Base-by-base conservation (phyloP, 2,113 vertebrate species). In the Pseudopipra pipra region DNA sequence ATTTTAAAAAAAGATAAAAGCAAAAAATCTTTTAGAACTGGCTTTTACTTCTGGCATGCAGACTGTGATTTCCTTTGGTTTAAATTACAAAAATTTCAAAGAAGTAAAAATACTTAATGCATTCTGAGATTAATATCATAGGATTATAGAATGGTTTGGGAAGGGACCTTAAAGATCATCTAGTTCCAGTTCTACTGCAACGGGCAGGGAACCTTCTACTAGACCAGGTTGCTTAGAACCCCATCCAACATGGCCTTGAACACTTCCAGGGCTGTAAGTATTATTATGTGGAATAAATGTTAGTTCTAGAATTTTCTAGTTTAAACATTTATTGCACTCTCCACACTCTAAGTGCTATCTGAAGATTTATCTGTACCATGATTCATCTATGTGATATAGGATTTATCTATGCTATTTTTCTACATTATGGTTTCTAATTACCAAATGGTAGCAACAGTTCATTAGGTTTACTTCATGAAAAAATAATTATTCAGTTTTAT, bases 1-100 rank as follows among this genome's bases (percentile, higher is more conserved):
- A 12, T 92, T 55, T 77, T 67, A 54, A 75, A 87, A 55, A 92
- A 90, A 82, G 54, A 66, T 74, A 97, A 89, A 68, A 68, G 71
- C 71, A 81, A 54, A 80, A 87, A 27, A 21, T 51, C 58, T 85
- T 95, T 85, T 80, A 78, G 46, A 41, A 28, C 23, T 74, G 28
- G 41, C 23, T 82, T 92, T 79, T 91, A 62, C 41, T 85, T 86
- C 35, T 90, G 91, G 56, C 35, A 49, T 20, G 8, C 35, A 39
- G 62, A n/a, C 12, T 44, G 9, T 68, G 25, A 22, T 88, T 90
- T 87, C 37, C 62, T 85, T 56, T 70, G 49, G 54, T 61, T 82
- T 72, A 87, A 87, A 68, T 79, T 68, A 54, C 11, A 41, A 24
- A 88, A n/a, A 37, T 49, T 56, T 79, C n/a, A 72, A 76, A 90